These are phyloP conservation scores for Perdita meconis DNA, from an alignment of 2,888 invertebrate genomes.

Conservation along the genomic window DNA sequence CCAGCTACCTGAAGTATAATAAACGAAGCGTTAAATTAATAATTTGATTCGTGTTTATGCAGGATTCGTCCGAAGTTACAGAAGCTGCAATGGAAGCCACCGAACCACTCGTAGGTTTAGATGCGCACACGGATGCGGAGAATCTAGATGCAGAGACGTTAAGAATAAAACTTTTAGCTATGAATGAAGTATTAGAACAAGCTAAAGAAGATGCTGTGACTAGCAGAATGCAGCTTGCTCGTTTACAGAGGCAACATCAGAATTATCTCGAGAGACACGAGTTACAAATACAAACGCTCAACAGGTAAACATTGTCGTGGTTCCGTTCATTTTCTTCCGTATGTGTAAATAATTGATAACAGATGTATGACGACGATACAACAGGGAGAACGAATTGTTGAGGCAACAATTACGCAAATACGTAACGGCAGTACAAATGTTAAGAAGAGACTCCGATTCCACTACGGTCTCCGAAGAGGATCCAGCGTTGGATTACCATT, in stretches of 20 bases:
- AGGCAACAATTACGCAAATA: slow-evolving; percentile 94
- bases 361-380: not conserved
- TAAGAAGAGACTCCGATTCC: slow-evolving; percentile 86
- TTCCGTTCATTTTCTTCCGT: not conserved
- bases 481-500: slow-evolving; percentile 85
- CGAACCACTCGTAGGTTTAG: slow-evolving; percentile 75
- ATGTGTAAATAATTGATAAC: not conserved
- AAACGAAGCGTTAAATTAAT: not conserved
- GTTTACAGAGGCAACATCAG: slow-evolving; percentile 82
- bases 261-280: slow-evolving; percentile 82
- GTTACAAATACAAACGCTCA: slow-evolving; percentile 87
- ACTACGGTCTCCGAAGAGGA: slow-evolving; percentile 79
- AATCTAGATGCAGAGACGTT: slow-evolving; percentile 76
- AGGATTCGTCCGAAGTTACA: slow-evolving; percentile 78
- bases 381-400: slow-evolving; percentile 92
- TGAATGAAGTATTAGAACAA: slow-evolving; percentile 80
- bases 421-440: slow-evolving; percentile 94
- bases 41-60: not conserved
- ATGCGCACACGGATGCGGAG: slow-evolving; percentile 70
- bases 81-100: slow-evolving; percentile 81
- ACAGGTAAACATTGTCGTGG: slow-evolving; percentile 85
- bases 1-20: not conserved
- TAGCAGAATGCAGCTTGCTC: slow-evolving; percentile 79
- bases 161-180: slow-evolving; percentile 75
- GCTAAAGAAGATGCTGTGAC: slow-evolving; percentile 80